Evolutionary conservation across 2,888 invertebrate genomes (phyloP), one percentile per base, ranked within the genome.

Genomic region (Acronicta leporina): DNA sequence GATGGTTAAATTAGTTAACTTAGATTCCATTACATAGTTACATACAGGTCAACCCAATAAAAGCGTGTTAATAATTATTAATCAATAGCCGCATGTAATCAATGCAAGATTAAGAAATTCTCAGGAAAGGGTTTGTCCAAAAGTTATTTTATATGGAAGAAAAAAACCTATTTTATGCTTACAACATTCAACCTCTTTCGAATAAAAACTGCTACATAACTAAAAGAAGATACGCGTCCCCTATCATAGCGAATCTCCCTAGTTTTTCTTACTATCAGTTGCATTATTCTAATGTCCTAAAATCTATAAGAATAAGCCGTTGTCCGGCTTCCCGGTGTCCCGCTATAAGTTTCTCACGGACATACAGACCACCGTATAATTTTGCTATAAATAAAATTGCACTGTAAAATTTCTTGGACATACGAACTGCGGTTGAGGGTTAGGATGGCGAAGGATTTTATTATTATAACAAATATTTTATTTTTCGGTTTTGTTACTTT

Each of bases 361-460:
- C 77, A 64, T 51, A 55, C 38, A 45, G 54, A 67, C 76, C 66
- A 67, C 85, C 85, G 92, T 89, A 92, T 93, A 94, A 93, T 92
- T 89, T 84, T 33, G 84, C 90, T 87, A 93, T 92, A 93, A 93
- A 94, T 92, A 93, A 92, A 90, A 92, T 89, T 89, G 86, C 85
- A 85, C 84, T 90, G 89, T 89, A 90, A 91, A 92, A 90, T 88
- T 87, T 84, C 89, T 88, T 84, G 86, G 88, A 88, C 90, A 81
- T 75, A 81, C 74, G 80, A 75, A 55, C 54, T 42, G 52, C 51
- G 46, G 57, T 50, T 48, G 62, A 63, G 55, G 59, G 74, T 74
- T 72, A 69, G 77, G 54, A 73, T 79, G 76, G 78, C 66, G 45
- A 58, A 57, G 68, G 76, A 74, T 73, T 64, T 41, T 64, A 54